Evolutionary conservation across 2,113 vertebrate genomes (phyloP).

Genomic region (Puma concolor): DNA sequence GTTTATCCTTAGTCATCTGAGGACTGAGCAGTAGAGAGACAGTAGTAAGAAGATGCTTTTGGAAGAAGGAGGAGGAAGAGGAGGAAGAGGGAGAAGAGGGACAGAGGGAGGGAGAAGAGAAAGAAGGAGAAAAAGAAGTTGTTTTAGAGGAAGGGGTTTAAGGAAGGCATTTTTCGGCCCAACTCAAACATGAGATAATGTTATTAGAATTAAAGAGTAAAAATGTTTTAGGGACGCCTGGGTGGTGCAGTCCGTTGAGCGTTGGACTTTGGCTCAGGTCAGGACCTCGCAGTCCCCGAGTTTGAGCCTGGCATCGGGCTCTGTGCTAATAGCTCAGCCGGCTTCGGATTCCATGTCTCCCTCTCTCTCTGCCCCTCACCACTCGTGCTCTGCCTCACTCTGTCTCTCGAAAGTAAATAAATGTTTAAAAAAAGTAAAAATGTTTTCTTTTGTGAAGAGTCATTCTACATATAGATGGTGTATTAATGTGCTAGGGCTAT

Average conservation of each 20-base stretch:
- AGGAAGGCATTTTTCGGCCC: not conserved
- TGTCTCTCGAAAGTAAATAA: too few relatives aligned
- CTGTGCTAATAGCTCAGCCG: too few relatives aligned
- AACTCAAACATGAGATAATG: not conserved
- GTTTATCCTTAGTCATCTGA: not conserved
- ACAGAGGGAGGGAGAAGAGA: not conserved
- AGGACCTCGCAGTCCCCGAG: too few relatives aligned
- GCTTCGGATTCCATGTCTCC: too few relatives aligned
- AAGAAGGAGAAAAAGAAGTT: not conserved
- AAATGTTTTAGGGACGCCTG: not conserved
- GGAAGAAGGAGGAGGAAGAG: not conserved
- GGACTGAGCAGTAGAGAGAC: not conserved
- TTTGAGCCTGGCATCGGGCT: too few relatives aligned
- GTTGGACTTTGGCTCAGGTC: too few relatives aligned
- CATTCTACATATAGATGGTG: not conserved
- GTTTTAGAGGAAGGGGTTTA: not conserved
- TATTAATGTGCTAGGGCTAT: not conserved
- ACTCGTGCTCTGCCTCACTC: too few relatives aligned
- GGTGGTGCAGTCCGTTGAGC: too few relatives aligned
- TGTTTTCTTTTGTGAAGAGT: not conserved
- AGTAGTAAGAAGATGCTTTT: not conserved
- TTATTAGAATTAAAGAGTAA: not conserved
- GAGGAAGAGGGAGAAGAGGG: accelerated
- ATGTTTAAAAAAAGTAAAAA: not conserved
- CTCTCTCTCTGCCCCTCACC: too few relatives aligned